A percentile compares a stretch with the other conserved stretches of the same genome.
Evolutionary conservation across 92 coral and sea anemone genomes (phyloP).

Genomic region (Epizoanthus fatuus): DNA sequence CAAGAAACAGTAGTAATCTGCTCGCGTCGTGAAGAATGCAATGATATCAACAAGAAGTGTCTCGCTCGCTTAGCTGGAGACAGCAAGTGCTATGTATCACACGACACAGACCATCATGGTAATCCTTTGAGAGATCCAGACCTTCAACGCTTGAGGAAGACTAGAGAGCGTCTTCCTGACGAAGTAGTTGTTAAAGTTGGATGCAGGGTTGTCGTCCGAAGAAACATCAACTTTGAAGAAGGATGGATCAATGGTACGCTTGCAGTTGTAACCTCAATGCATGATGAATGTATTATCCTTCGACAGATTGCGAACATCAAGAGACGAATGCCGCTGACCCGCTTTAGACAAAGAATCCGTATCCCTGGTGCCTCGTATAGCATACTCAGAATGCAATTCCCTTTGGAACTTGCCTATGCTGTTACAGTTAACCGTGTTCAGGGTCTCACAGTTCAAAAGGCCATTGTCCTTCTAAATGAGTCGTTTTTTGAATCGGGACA

Average conservation of each 20-base stretch:
- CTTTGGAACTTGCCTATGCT: neutral
- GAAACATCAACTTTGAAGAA: neutral
- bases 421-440: constrained; percentile 16
- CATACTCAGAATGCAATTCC: neutral
- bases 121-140: neutral
- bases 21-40: neutral
- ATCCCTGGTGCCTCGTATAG: neutral
- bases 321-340: neutral
- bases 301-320: neutral
- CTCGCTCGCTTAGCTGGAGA: neutral
- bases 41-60: neutral
- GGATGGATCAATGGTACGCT: neutral
- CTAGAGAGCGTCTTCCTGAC: too few species aligned
- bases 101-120: neutral
- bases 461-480: constrained; percentile 14
- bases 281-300: neutral
- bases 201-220: neutral
- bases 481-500: constrained; percentile 23
- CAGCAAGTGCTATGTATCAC: neutral
- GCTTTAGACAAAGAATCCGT: neutral
- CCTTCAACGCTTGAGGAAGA: neutral
- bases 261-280: neutral
- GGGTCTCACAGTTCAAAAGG: constrained; percentile 4
- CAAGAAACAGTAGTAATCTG: neutral
- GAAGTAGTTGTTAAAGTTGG: neutral